Evolutionary conservation across 1,140 invertebrate genomes (phyloP), one percentile per base, ranked within the genome.

Genomic region (Teleogryllus occipitalis): DNA sequence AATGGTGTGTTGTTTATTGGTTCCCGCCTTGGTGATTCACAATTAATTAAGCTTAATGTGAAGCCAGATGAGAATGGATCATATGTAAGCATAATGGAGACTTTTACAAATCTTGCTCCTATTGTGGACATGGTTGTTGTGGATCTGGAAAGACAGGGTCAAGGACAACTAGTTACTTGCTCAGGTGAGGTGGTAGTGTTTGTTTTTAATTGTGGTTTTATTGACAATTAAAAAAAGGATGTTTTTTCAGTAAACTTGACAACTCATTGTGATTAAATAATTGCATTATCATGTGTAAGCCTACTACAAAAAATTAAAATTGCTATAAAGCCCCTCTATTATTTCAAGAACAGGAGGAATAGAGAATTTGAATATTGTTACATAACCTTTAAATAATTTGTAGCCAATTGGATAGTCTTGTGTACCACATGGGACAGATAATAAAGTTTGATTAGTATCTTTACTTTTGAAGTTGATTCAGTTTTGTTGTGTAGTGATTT

Each of bases 1-100:
- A 99, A 99, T 88, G 97, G 97, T 74, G 98, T 99, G 46, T 93
- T 99, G 76, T 99, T 98, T 86, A 92, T 99, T 83, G 98, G 98
- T 0, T 99, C 97, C 0, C 91, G 97, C 27, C 88, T 99, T 39
- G 98, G 98, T 0, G 98, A 99, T 87, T 98, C 97, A 0, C 98
- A 99, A 81, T 87, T 99, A 7, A 93, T 99, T 0, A 96, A 97
- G 84, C 88, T 99, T 65, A 96, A 94, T 82, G 92, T 93, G 7
- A 92, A 93, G 82, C 88, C 93, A 0, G 95, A 98, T 86, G 95
- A 96, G 75, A 91, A 90, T 84, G 93, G 93, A 14, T 95, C 95
- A 15, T 99, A 97, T 86, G 95, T 99, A 21, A 93, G 94, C 82
- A 90, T 96, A 7, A 96, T 99, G 92, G 98, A 99, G 87, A 95